These are phyloP conservation scores for Heliornis fulica DNA, from an alignment of 2,113 vertebrate genomes.

Conservation along the genomic window DNA sequence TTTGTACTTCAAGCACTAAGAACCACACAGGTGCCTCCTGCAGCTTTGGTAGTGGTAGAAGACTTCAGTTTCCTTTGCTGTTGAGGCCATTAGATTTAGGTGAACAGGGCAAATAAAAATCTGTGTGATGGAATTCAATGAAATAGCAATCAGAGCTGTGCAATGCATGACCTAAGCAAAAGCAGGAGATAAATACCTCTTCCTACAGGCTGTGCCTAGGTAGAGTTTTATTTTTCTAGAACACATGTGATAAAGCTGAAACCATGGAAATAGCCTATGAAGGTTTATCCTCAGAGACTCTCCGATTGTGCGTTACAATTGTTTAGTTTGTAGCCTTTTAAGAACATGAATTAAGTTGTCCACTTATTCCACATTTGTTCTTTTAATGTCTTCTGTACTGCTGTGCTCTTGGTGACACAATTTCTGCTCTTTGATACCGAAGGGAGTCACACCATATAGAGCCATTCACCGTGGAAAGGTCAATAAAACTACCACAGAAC, in stretches of 20 bases:
- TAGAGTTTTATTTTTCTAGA: neutral
- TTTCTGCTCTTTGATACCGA: neutral
- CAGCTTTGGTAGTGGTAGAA: neutral
- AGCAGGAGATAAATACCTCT: neutral
- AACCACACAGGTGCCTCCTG: neutral
- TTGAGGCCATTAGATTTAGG: neutral
- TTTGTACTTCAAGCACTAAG: neutral
- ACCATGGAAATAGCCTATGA: neutral
- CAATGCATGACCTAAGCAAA: neutral
- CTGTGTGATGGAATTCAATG: neutral
- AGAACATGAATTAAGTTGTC: slow-evolving; percentile 39
- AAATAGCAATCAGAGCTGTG: neutral
- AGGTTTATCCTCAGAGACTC: neutral
- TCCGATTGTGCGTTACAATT: neutral
- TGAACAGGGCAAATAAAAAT: neutral
- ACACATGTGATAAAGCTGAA: neutral
- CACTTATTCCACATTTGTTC: slow-evolving; percentile 49
- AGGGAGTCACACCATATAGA: neutral
- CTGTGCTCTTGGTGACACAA: neutral
- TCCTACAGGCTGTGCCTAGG: neutral
- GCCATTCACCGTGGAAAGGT: neutral
- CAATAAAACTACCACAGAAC: neutral
- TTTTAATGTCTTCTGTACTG: slow-evolving; percentile 58
- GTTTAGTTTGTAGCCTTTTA: slow-evolving; percentile 35
- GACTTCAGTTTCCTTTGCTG: neutral